These are phyloP conservation scores for Salarias fasciatus DNA, from an alignment of 2,797 vertebrate genomes.

Conservation along the genomic window DNA sequence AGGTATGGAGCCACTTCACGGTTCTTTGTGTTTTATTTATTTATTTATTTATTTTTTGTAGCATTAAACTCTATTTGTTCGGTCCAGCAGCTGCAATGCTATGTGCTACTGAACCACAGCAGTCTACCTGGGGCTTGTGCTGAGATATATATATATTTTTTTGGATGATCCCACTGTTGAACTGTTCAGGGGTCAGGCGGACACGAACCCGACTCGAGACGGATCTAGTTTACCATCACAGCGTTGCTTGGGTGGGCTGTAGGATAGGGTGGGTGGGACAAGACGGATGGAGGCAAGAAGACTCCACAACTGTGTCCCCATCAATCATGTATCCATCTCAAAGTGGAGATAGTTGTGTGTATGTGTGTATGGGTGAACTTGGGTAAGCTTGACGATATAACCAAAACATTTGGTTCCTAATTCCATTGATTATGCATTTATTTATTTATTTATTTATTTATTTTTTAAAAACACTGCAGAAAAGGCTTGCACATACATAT, in stretches of 20 bases:
- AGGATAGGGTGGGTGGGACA: slow-evolving; percentile 7
- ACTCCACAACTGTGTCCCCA: slow-evolving; percentile 43
- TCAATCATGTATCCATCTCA: slow-evolving; percentile 55
- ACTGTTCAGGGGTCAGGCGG: slow-evolving; percentile 44
- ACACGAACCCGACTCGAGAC: slow-evolving; percentile 44
- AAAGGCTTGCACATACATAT: slow-evolving; percentile 66
- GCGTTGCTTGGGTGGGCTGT: slow-evolving; percentile 28
- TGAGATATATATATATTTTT: too few relatives aligned
- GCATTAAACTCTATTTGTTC: slow-evolving; percentile 29
- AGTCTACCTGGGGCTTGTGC: slow-evolving; percentile 21
- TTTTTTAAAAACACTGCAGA: slow-evolving; percentile 34
- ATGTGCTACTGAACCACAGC: slow-evolving; percentile 12
- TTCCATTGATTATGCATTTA: slow-evolving; percentile 51
- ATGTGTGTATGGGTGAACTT: slow-evolving; percentile 67
- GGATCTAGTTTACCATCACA: slow-evolving; percentile 54
- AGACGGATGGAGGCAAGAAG: slow-evolving; percentile 15
- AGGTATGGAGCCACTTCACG: slow-evolving; percentile 28
- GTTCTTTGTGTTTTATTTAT: slow-evolving; percentile 38
- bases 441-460: slow-evolving; percentile 46
- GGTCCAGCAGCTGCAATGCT: slow-evolving; percentile 11
- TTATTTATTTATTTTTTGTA: slow-evolving; percentile 22
- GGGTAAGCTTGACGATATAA: slow-evolving; percentile 75
- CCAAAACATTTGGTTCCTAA: slow-evolving; percentile 62
- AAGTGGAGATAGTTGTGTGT: slow-evolving; percentile 56
- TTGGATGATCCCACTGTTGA: slow-evolving; percentile 15